Percentiles rank a stretch among this genome's conserved stretches.
These are phyloP conservation scores for Girardia tigrina DNA, from an alignment of 2,888 invertebrate species.

Conservation along the genomic window DNA sequence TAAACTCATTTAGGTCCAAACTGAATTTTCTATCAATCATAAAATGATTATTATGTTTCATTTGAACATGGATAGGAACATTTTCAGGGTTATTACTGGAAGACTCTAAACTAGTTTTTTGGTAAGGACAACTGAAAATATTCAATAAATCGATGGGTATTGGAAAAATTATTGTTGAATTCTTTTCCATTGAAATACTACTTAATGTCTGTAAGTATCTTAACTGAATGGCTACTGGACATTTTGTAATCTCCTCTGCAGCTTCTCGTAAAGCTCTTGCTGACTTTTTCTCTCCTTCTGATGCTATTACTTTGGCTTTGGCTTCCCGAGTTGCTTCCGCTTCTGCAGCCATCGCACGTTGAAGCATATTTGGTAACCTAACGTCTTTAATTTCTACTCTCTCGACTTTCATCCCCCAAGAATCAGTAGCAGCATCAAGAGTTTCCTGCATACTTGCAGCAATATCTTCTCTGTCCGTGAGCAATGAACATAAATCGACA, in stretches of 20 bases:
- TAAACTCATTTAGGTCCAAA: too few species aligned
- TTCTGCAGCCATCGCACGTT: constrained; percentile 49
- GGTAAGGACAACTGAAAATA: not conserved
- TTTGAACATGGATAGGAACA: not conserved
- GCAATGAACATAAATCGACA: constrained; percentile 44
- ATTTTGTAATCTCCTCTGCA: constrained; percentile 67
- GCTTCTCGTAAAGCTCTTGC: constrained; percentile 71
- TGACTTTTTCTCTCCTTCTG: constrained; percentile 53
- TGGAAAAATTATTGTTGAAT: constrained; percentile 48
- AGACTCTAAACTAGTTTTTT: not conserved
- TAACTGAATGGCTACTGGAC: constrained; percentile 64
- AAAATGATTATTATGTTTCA: not conserved
- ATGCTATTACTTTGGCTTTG: constrained; percentile 40
- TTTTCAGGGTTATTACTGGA: not conserved
- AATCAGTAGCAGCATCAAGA: constrained; percentile 51
- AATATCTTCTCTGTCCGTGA: constrained; percentile 45
- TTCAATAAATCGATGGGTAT: constrained; percentile 42
- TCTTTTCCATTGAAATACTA: constrained; percentile 47
- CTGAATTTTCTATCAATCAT: too few species aligned
- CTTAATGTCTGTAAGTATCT: constrained; percentile 47
- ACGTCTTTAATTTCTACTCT: constrained; percentile 49
- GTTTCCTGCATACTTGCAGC: constrained; percentile 45
- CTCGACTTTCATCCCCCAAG: constrained; percentile 52
- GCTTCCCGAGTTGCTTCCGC: constrained; percentile 45
- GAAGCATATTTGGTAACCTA: constrained; percentile 45